These are phyloP conservation scores for Hydrozoanthus tunicans DNA, from an alignment of 64 coral and sea anemone species.

Conservation along the genomic window DNA sequence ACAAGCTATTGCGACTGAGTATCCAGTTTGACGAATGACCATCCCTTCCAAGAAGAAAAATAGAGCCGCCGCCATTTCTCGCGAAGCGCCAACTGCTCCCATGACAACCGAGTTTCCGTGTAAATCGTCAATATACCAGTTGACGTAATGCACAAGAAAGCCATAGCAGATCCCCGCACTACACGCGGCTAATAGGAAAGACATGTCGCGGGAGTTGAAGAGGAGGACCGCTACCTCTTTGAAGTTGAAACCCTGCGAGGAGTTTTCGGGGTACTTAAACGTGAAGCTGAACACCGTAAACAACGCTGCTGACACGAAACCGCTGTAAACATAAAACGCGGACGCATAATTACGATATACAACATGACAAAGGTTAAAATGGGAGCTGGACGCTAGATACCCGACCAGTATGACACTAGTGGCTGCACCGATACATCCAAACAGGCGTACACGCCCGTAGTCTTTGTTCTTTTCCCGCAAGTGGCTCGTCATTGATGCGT, in stretches of 20 bases:
- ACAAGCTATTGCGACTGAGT: conserved; percentile 51
- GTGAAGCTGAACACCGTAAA: conserved; percentile 56
- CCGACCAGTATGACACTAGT: conserved; percentile 47
- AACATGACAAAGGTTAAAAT: conserved; percentile 55
- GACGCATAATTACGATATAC: conserved; percentile 26
- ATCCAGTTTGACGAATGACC: conserved; percentile 53
- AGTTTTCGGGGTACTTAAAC: conserved; percentile 50
- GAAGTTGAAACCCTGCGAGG: not conserved
- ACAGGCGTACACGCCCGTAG: not conserved
- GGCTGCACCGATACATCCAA: not conserved
- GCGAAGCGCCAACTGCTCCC: conserved; percentile 74
- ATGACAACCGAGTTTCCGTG: conserved; percentile 71
- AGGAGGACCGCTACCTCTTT: conserved; percentile 38
- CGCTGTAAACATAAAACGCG: conserved; percentile 72
- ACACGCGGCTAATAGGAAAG: conserved; percentile 69
- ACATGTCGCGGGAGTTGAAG: conserved; percentile 15
- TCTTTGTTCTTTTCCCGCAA: not conserved
- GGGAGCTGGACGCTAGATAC: conserved; percentile 4
- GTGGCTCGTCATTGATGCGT: not conserved
- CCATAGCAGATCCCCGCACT: conserved; percentile 78
- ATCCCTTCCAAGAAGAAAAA: conserved; percentile 69
- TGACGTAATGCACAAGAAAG: conserved; percentile 84
- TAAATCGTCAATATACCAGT: conserved; percentile 93
- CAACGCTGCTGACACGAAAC: conserved; percentile 66
- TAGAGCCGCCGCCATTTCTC: conserved; percentile 66